These are phyloP conservation scores for Manis pentadactyla DNA, from an alignment of 2,797 vertebrate genomes.

Conservation along the genomic window DNA sequence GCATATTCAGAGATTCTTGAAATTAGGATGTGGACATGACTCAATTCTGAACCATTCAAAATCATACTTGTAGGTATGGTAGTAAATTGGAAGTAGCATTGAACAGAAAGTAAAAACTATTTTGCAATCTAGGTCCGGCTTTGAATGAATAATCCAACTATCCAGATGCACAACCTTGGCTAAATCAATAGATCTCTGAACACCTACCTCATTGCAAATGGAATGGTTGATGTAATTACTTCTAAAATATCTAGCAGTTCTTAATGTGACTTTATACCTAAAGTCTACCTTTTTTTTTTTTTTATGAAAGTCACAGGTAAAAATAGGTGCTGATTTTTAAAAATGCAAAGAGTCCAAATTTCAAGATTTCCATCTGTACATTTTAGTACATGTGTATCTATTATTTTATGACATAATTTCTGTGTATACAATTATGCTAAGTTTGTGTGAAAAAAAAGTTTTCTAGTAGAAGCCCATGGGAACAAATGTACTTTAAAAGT, in stretches of 20 bases:
- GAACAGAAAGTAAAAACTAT: neutral
- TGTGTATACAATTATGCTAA: neutral
- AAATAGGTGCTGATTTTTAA: neutral
- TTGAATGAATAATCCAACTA: neutral
- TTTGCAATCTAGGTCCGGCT: neutral
- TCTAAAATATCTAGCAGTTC: neutral
- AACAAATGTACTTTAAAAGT: neutral
- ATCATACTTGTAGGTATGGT: neutral
- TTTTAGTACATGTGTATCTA: neutral
- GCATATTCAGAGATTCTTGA: neutral
- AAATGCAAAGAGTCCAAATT: neutral
- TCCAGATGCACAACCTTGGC: neutral
- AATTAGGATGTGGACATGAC: neutral
- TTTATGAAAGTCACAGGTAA: neutral
- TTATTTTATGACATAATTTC: neutral
- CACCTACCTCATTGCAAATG: neutral
- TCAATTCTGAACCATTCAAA: neutral
- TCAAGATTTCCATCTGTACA: neutral
- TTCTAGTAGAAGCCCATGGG: neutral
- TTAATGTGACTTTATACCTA: neutral
- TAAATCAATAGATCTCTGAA: neutral
- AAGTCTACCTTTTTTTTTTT: neutral
- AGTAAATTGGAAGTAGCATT: neutral
- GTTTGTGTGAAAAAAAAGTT: too few relatives aligned
- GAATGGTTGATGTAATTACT: neutral